Evolutionary conservation across 2,113 vertebrate genomes (phyloP).

Genomic region (Malurus cyaneus): DNA sequence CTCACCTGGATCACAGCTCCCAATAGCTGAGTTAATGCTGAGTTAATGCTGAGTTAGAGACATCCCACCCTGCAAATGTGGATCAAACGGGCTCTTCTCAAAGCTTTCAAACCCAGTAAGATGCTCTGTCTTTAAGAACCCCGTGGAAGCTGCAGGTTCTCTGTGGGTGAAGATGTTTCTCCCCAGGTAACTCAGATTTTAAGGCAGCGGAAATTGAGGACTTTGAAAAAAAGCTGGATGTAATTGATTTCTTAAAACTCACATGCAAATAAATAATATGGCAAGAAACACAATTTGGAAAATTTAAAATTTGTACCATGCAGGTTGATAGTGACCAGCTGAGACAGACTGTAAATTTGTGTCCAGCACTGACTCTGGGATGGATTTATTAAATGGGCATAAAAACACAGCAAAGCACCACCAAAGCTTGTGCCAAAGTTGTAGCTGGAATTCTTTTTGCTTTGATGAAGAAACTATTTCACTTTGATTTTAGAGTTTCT

Average conservation of each 20-base stretch:
- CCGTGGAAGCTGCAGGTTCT: rapidly evolving
- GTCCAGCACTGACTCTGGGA: background rate
- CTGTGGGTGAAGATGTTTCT: background rate
- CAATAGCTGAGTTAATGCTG: rapidly evolving
- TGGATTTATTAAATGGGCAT: background rate
- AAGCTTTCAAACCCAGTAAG: background rate
- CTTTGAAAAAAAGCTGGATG: rapidly evolving
- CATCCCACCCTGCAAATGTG: rapidly evolving
- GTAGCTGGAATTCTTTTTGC: background rate
- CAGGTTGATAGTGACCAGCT: background rate
- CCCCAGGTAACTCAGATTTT: background rate
- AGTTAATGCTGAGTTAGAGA: rapidly evolving
- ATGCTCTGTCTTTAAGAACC: rapidly evolving
- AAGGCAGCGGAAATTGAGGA: background rate
- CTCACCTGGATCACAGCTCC: background rate
- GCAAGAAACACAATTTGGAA: background rate
- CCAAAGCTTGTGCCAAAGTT: background rate
- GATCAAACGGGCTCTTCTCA: background rate
- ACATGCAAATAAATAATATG: background rate
- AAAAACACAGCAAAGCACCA: background rate
- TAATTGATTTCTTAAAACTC: background rate
- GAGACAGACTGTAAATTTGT: background rate
- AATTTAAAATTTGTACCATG: background rate
- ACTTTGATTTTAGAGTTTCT: slow-evolving; percentile 51
- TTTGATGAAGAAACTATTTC: slow-evolving; percentile 50